A percentile compares a stretch with the other conserved stretches of the same genome.
Evolutionary conservation across 2,113 vertebrate species (phyloP).

Genomic region (Syrrhaptes paradoxus): DNA sequence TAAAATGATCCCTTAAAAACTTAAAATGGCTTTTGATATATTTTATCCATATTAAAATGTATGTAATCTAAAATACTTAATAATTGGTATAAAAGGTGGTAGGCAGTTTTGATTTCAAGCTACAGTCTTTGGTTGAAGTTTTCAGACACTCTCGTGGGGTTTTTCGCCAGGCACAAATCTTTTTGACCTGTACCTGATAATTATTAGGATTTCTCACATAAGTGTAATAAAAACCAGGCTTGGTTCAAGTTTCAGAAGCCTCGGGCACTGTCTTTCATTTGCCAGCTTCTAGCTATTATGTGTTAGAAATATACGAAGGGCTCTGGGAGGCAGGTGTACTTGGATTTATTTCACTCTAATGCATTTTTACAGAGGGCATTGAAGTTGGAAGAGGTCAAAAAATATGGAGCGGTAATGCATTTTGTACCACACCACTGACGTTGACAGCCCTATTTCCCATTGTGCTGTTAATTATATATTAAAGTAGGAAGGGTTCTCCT

Average conservation of each 20-base stretch:
- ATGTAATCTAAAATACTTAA: not conserved
- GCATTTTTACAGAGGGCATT: not conserved
- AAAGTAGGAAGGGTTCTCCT: not conserved
- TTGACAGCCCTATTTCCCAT: not conserved
- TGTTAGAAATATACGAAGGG: not conserved
- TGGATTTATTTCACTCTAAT: not conserved
- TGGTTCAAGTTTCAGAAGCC: not conserved
- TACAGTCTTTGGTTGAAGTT: not conserved
- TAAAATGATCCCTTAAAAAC: not conserved
- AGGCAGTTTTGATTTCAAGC: not conserved
- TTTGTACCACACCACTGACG: not conserved
- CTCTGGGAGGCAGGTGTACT: not conserved
- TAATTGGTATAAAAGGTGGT: not conserved
- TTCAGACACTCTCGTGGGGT: not conserved
- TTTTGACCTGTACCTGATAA: not conserved
- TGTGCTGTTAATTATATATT: not conserved
- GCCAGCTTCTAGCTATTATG: not conserved
- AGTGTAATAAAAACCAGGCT: not conserved
- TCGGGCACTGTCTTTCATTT: not conserved
- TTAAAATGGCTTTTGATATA: not conserved
- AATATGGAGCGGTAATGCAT: not conserved
- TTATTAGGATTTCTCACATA: slow-evolving; percentile 13
- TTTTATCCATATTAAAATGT: not conserved
- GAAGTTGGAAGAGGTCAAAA: not conserved
- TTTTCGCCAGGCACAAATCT: not conserved